Percentiles rank a stretch among this genome's conserved stretches.
These are phyloP conservation scores for Calonectris borealis DNA, from an alignment of 2,113 vertebrate genomes.

Conservation along the genomic window DNA sequence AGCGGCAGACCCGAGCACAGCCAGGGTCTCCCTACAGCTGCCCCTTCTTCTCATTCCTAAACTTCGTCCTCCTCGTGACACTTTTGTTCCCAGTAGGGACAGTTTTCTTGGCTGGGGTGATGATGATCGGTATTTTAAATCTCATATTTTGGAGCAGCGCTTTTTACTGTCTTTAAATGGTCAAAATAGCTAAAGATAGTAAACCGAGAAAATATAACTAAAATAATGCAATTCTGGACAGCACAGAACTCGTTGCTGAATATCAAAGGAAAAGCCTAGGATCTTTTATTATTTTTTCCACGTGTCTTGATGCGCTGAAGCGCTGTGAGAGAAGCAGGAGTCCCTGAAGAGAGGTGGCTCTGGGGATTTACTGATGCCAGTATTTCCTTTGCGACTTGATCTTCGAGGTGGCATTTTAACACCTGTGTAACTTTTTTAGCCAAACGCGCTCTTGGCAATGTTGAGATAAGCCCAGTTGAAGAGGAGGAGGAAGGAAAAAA, in stretches of 20 bases:
- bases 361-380: neutral
- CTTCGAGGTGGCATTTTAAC: conserved; percentile 33
- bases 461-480: conserved; percentile 46
- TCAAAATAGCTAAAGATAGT: neutral
- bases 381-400: neutral
- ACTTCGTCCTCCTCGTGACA: neutral
- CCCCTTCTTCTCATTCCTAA: neutral
- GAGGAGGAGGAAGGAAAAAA: conserved; percentile 44
- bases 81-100: neutral
- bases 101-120: accelerated
- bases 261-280: neutral
- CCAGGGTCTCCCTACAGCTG: neutral
- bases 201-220: neutral
- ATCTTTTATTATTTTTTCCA: neutral
- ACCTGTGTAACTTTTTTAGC: conserved; percentile 48
- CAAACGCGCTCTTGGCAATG: conserved; percentile 30
- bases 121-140: neutral
- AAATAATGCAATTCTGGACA: neutral
- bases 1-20: neutral
- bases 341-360: neutral
- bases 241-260: neutral
- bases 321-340: neutral
- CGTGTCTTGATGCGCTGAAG: neutral
- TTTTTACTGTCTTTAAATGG: neutral
- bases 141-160: neutral